Conservation (phyloP, 1,140 invertebrate species). For the Lutraria rhynchaena region DNA sequence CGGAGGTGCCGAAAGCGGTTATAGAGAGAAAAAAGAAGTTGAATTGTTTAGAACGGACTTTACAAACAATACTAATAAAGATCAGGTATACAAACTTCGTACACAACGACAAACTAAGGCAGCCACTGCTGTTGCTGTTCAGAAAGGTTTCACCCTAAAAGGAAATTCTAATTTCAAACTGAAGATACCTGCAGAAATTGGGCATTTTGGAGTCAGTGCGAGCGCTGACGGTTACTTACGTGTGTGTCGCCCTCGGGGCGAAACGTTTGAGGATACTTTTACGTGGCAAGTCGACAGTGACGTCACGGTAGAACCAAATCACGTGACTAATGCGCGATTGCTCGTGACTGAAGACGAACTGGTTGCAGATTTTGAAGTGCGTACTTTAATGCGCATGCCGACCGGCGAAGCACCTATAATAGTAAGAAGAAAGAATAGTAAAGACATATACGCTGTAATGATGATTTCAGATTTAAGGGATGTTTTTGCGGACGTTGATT, state of each 20-base stretch:
- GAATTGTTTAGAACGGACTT: conserved; percentile 69
- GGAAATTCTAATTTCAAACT: conserved; percentile 70
- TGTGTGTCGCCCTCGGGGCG: conserved; percentile 65
- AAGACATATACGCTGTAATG: conserved; percentile 70
- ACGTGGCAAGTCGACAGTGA: conserved; percentile 73
- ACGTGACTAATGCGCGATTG: conserved; percentile 67
- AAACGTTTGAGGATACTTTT: conserved; percentile 70
- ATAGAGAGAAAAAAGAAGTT: conserved; percentile 67
- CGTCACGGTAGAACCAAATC: conserved; percentile 70
- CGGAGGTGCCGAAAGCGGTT: conserved; percentile 53
- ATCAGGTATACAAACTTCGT: conserved; percentile 72
- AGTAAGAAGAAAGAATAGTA: conserved; percentile 63
- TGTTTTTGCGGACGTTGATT: conserved; percentile 66
- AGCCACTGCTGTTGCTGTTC: conserved; percentile 66
- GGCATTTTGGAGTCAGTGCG: conserved; percentile 70
- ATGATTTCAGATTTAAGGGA: conserved; percentile 69
- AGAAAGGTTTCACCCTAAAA: conserved; percentile 67
- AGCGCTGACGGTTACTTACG: conserved; percentile 68
- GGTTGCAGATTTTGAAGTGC: conserved; percentile 72
- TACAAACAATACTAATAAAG: conserved; percentile 70
- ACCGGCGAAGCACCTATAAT: conserved; percentile 70
- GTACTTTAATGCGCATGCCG: conserved; percentile 67
- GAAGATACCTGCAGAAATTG: conserved; percentile 67
- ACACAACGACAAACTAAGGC: conserved; percentile 72
- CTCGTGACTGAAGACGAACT: conserved; percentile 72